Evolutionary conservation across 2,113 vertebrate genomes (phyloP).

Genomic region (Brachionichthys hirsutus): DNA sequence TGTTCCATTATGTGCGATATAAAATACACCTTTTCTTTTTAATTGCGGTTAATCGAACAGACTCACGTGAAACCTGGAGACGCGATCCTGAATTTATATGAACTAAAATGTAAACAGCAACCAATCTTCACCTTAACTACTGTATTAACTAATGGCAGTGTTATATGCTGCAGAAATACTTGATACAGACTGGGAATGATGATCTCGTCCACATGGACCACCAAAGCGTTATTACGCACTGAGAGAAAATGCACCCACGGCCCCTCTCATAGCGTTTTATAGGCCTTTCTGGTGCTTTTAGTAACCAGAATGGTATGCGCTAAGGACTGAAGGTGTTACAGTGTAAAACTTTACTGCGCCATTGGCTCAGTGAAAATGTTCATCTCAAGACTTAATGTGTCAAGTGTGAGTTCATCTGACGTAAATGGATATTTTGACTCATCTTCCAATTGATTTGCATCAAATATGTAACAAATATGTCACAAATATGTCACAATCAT

Average conservation of each 20-base stretch:
- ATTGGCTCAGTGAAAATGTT: background rate
- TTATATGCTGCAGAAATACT: constrained; percentile 36
- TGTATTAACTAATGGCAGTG: constrained; percentile 2
- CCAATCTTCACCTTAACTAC: background rate
- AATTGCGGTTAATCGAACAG: background rate
- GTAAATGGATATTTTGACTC: too few species aligned
- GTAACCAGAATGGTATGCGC: constrained; percentile 24
- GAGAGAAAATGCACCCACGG: constrained; percentile 29
- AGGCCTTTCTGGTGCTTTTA: constrained; percentile 18
- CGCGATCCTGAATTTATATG: constrained; percentile 1
- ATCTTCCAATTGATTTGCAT: too few species aligned
- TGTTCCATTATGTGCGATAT: too few species aligned
- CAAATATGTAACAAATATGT: too few species aligned
- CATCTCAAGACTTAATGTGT: too few species aligned
- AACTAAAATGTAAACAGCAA: background rate
- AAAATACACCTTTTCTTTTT: constrained; percentile 1
- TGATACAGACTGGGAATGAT: constrained; percentile 52
- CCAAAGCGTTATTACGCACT: constrained; percentile 48
- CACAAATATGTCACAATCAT: too few species aligned
- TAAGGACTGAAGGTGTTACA: constrained; percentile 19
- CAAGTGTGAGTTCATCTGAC: too few species aligned
- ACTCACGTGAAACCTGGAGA: background rate
- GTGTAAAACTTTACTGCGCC: constrained; percentile 8
- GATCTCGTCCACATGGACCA: constrained; percentile 55
- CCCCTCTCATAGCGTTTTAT: constrained; percentile 6